These are phyloP conservation scores for Cantharis rustica DNA, from an alignment of 2,888 invertebrate genomes.

Conservation along the genomic window DNA sequence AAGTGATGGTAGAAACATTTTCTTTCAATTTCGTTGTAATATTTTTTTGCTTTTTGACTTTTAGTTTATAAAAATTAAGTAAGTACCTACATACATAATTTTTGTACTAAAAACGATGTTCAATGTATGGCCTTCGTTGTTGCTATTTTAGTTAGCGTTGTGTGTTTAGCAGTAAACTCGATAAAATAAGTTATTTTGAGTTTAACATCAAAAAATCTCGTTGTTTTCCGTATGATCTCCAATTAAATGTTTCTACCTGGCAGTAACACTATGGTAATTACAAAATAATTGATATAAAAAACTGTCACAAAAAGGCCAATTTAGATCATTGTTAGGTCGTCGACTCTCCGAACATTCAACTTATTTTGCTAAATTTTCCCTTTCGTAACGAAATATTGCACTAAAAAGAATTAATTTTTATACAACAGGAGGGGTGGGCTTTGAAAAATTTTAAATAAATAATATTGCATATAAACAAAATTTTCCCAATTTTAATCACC, in stretches of 20 bases:
- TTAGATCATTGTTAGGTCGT: neutral
- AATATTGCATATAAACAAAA: neutral
- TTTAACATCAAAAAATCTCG: slow-evolving; percentile 1
- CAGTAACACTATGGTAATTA: slow-evolving; percentile 12
- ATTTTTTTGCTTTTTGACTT: neutral
- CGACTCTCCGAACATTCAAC: neutral
- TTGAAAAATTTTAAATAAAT: neutral
- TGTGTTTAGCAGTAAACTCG: neutral
- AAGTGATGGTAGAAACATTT: neutral
- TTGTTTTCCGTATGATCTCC: neutral
- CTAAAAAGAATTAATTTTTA: neutral
- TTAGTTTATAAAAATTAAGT: neutral
- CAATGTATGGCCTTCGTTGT: slow-evolving; percentile 1
- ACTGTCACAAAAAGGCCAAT: slow-evolving; percentile 7
- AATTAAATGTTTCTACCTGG: slow-evolving; percentile 18
- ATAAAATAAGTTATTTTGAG: slow-evolving; percentile 6
- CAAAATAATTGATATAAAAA: slow-evolving; percentile 15
- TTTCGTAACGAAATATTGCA: neutral
- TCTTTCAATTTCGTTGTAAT: neutral
- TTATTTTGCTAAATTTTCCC: neutral
- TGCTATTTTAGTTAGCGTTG: neutral
- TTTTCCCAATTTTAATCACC: neutral
- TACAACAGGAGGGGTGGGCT: neutral
- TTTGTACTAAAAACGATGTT: neutral
- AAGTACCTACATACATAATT: neutral